Evolutionary conservation across 2,113 vertebrate genomes (phyloP).

Genomic region (Bungarus multicinctus): DNA sequence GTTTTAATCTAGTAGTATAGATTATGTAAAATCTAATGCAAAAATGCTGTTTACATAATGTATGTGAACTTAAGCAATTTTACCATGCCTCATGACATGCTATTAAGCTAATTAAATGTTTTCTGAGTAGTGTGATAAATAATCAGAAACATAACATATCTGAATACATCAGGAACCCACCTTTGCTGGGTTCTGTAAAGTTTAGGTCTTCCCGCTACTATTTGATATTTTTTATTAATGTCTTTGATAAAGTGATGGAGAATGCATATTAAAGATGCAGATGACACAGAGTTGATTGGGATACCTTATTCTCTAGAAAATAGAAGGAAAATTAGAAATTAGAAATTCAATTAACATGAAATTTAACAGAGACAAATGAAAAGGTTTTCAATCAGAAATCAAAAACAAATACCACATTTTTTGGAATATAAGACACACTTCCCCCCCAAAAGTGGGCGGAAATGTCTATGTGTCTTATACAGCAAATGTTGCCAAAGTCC

Average conservation of each 20-base stretch:
- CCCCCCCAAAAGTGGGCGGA: no score
- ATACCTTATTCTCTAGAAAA: not conserved
- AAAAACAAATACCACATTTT: not conserved
- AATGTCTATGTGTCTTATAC: no score
- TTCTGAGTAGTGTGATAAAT: not conserved
- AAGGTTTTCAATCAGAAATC: not conserved
- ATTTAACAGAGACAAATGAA: not conserved
- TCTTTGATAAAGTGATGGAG: not conserved
- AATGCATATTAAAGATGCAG: not conserved
- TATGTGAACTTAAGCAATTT: not conserved
- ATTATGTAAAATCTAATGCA: no score
- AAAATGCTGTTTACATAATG: not conserved
- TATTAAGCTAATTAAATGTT: not conserved
- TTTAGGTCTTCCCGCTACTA: not conserved
- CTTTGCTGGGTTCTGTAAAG: not conserved
- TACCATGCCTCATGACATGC: not conserved
- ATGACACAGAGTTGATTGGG: not conserved
- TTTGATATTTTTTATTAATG: not conserved
- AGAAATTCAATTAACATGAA: not conserved
- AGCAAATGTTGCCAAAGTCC: no score
- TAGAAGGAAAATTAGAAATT: not conserved
- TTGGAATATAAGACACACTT: no score
- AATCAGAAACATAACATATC: not conserved
- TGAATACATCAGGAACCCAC: not conserved
- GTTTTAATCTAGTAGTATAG: not conserved